Conservation (phyloP, 2,113 vertebrate species). For the Scortum barcoo region DNA sequence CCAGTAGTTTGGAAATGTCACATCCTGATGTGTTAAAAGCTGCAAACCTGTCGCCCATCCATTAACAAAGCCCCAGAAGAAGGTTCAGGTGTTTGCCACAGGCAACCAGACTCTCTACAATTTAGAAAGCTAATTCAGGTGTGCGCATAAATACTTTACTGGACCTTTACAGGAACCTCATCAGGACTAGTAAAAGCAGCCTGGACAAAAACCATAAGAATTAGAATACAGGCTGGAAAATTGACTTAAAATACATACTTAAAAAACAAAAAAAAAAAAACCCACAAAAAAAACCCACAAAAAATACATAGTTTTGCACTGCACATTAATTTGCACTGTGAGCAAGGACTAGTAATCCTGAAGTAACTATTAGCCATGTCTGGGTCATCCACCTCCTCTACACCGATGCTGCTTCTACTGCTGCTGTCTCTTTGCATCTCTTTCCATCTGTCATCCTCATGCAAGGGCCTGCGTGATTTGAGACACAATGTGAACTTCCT, state of each 20-base stretch:
- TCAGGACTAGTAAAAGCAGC: background rate
- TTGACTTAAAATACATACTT: background rate
- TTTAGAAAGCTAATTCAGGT: conserved; percentile 1
- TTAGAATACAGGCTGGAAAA: background rate
- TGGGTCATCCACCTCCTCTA: background rate
- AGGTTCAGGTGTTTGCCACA: background rate
- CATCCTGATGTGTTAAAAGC: conserved; percentile 51
- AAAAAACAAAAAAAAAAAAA: too few relatives aligned
- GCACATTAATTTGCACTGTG: background rate
- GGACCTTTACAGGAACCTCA: background rate
- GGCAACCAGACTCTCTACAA: background rate
- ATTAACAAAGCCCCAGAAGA: conserved; percentile 22
- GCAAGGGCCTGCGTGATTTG: rapidly evolving
- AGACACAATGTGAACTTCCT: rapidly evolving
- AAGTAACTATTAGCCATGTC: conserved; percentile 13
- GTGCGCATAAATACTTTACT: background rate
- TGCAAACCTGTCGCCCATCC: background rate
- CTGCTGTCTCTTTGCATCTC: conserved; percentile 37
- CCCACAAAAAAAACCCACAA: too few relatives aligned
- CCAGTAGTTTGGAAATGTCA: conserved; percentile 62
- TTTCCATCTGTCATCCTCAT: background rate
- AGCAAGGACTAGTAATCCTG: background rate
- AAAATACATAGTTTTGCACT: too few relatives aligned
- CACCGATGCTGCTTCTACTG: conserved; percentile 37
- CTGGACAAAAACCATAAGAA: background rate